Conservation (phyloP, 2,888 invertebrate species). For the Candidula unifasciata region DNA sequence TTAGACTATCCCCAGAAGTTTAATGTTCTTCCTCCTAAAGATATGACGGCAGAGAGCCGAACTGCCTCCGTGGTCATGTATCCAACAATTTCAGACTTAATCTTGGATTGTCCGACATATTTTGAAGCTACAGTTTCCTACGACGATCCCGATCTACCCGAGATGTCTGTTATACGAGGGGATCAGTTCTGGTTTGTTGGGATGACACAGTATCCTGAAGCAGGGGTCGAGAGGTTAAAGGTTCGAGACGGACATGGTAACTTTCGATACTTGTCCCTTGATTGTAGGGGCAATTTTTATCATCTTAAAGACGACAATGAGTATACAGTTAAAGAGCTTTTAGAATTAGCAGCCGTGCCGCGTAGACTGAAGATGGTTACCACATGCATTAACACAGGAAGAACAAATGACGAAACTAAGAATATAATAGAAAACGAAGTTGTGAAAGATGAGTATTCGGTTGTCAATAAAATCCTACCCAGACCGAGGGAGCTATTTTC, state of each 20-base stretch:
- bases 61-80: conserved; percentile 55
- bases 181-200: conserved; percentile 66
- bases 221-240: conserved; percentile 61
- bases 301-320: conserved; percentile 62
- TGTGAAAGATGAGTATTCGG: background rate
- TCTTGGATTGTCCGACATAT: conserved; percentile 66
- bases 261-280: conserved; percentile 59
- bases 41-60: conserved; percentile 37
- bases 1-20: conserved; percentile 65
- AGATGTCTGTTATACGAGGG: conserved; percentile 63
- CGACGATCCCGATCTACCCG: conserved; percentile 67
- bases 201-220: conserved; percentile 55
- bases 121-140: conserved; percentile 66
- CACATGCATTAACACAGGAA: conserved; percentile 17
- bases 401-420: no score
- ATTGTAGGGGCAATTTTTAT: conserved; percentile 66
- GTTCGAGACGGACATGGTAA: conserved; percentile 64
- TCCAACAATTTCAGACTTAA: conserved; percentile 63
- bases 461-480: background rate
- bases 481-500: no score
- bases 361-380: conserved; percentile 62
- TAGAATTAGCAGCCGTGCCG: conserved; percentile 62
- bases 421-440: no score
- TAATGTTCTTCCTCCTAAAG: conserved; percentile 61
- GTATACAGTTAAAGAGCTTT: conserved; percentile 64